phyloP scores from a whole-genome alignment of 2,113 vertebrate species.

The Felis chaus region DNA sequence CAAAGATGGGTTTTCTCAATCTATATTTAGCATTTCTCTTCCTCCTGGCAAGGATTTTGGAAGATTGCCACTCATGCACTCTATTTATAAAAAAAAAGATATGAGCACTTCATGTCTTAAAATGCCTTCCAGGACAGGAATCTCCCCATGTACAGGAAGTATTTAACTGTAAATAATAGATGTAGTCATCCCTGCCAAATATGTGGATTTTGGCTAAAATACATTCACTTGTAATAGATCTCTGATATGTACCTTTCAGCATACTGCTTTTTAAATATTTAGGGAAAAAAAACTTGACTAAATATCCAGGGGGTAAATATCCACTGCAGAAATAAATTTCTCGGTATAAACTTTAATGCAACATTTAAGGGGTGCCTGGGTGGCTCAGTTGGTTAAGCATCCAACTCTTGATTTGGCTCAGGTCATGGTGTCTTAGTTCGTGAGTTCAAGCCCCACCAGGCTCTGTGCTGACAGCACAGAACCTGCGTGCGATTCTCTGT shows the following conservation, averaged over 20 bases:
- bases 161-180: slow-evolving; percentile 57
- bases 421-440: not conserved
- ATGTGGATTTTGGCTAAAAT: slow-evolving; percentile 51
- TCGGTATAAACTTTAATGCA: slow-evolving; percentile 26
- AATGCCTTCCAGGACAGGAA: slow-evolving; percentile 14
- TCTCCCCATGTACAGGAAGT: slow-evolving; percentile 55
- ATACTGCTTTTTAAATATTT: slow-evolving; percentile 38
- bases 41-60: not conserved
- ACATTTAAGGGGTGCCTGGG: not conserved
- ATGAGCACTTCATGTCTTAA: slow-evolving; percentile 51
- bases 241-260: not conserved
- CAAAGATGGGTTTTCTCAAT: not conserved
- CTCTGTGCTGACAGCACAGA: not conserved
- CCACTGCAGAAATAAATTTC: not conserved
- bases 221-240: not conserved
- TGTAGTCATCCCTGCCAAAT: slow-evolving; percentile 45
- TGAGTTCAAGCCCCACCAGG: not conserved
- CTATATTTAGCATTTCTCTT: slow-evolving; percentile 52
- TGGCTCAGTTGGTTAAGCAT: not conserved
- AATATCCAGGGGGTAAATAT: slow-evolving; percentile 25
- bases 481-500: not conserved
- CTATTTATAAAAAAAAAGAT: not conserved
- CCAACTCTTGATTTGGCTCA: not conserved
- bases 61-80: not conserved
- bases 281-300: not conserved